Base-by-base conservation (phyloP, 2,797 vertebrate species). In the Setipinna tenuifilis region DNA sequence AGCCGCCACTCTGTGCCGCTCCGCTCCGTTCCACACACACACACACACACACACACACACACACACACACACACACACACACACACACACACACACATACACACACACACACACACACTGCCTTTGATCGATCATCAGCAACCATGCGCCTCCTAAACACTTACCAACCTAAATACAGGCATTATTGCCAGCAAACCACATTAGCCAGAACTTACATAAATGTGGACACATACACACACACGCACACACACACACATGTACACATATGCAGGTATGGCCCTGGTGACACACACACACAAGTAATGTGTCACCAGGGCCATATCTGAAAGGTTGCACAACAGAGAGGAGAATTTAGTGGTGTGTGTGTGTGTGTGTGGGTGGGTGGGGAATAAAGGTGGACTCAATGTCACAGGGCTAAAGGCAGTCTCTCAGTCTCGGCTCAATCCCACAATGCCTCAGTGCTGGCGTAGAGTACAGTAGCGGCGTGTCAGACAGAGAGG, bases 21-120 rank as follows among this genome's bases (percentile, higher is more conserved):
- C 3, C 58, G 58, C 58, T n/a, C 19, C 5, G 1, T 21, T 54
- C 50, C 2, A 54, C 50, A 54, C 50, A 62, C 17, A 46, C 57
- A 83, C 11, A 83, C 19, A 85, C 12, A 46, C 31, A 48, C 62
- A 48, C 21, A 71, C 59, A 46, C 41, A 4, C 31, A 54, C 12
- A 48, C 50, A 82, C 81, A 82, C 81, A 82, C 46, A 82, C 41
- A 4, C 44, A 54, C 50, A 48, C n/a, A 48, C 50, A 57, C 25
- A 1, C 12, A 57, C 48, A 23, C 9, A 80, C 75, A 80, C 81
- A 57, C 14, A 58, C 48, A 82, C 48, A 82, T 17, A 82, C 81
- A 54, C 46, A 82, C 12, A 82, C 35, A 81, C 78, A 82, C 46
- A 48, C 46, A 48, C 46, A 48, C 46, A 48, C 46, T 4, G 4